phyloP scores from a whole-genome alignment of 2,888 invertebrate genomes.

The Melitaea athalia region DNA sequence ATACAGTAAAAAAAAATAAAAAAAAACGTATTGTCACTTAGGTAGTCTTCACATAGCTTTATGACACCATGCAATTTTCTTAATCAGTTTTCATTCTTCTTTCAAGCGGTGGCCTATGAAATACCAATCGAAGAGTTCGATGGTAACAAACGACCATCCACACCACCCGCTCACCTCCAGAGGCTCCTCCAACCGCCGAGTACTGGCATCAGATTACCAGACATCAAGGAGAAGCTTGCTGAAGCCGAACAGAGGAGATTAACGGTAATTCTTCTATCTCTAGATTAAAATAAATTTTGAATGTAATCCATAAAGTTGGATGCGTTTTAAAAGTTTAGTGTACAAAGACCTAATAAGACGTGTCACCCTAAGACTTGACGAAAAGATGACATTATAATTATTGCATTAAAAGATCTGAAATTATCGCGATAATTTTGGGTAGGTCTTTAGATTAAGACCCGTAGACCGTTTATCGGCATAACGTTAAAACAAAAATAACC shows the following conservation, averaged over 20 bases:
- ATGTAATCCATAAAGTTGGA: too few relatives aligned
- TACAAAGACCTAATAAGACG: too few relatives aligned
- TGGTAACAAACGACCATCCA: slow-evolving; percentile 68
- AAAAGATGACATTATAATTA: too few relatives aligned
- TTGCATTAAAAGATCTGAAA: too few relatives aligned
- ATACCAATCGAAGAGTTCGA: slow-evolving; percentile 81
- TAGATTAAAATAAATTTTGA: too few relatives aligned
- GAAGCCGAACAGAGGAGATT: slow-evolving; percentile 87
- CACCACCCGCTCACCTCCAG: slow-evolving; percentile 87
- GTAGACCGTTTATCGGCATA: too few relatives aligned
- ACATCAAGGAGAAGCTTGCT: slow-evolving; percentile 86
- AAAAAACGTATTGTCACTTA: background rate
- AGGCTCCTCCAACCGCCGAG: slow-evolving; percentile 84
- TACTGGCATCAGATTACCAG: slow-evolving; percentile 82
- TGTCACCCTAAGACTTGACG: too few relatives aligned
- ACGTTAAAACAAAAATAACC: too few relatives aligned
- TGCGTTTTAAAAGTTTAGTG: too few relatives aligned
- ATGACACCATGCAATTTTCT: background rate
- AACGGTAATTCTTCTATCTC: slow-evolving; percentile 71
- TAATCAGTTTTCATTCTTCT: background rate
- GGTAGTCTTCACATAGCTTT: background rate
- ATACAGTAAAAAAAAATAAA: too few relatives aligned
- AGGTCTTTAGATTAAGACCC: too few relatives aligned
- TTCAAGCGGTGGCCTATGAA: slow-evolving; percentile 81
- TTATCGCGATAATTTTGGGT: too few relatives aligned